Conservation (phyloP, 2,113 vertebrate species). For the Protomyctophum bolini region DNA sequence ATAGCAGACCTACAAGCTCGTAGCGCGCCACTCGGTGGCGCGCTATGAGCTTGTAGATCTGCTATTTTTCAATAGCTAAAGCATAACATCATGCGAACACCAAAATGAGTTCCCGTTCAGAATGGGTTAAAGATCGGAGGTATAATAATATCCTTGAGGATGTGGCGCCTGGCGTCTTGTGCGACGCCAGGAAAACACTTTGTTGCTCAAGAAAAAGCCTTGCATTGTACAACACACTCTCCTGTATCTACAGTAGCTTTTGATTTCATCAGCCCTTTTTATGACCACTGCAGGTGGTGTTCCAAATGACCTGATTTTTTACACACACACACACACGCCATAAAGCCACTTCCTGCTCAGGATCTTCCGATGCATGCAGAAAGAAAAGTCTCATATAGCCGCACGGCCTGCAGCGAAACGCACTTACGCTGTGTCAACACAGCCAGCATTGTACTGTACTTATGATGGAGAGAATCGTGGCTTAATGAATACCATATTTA, state of each 20-base stretch:
- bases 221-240: conserved; percentile 44
- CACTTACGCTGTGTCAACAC: conserved; percentile 24
- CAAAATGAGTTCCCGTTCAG: too few relatives aligned
- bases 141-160: conserved; percentile 14
- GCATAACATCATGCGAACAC: too few relatives aligned
- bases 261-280: conserved; percentile 44
- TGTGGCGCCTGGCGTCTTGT: not conserved
- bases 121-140: conserved; percentile 7
- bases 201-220: conserved; percentile 24
- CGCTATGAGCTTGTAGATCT: too few relatives aligned
- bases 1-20: too few relatives aligned
- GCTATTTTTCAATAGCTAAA: too few relatives aligned
- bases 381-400: not conserved
- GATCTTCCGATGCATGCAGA: conserved; percentile 16
- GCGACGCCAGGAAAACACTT: not conserved
- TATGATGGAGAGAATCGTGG: not conserved
- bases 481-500: not conserved
- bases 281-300: conserved; percentile 49
- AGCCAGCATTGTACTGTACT: not conserved
- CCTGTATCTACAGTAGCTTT: conserved; percentile 25
- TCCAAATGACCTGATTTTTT: conserved; percentile 46
- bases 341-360: conserved; percentile 57
- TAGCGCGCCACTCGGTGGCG: too few relatives aligned
- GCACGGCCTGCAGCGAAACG: not conserved
- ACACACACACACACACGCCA: not conserved